These are phyloP conservation scores for Apodemia duryi DNA, from an alignment of 2,888 invertebrate species.

Conservation along the genomic window DNA sequence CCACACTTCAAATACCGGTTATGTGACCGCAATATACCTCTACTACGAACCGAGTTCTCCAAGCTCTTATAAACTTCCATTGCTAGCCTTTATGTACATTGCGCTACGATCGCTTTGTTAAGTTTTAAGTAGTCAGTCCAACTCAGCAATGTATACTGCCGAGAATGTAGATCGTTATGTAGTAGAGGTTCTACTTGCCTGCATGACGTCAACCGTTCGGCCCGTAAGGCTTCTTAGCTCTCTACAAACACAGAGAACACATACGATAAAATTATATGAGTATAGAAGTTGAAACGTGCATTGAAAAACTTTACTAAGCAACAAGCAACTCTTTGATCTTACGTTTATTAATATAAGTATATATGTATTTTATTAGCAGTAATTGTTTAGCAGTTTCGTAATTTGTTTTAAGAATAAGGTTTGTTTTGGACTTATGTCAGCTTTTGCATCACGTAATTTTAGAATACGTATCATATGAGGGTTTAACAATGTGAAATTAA, in stretches of 20 bases:
- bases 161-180: constrained; percentile 30
- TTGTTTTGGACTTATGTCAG: not conserved
- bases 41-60: constrained; percentile 45
- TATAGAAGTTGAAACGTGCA: constrained; percentile 36
- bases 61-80: constrained; percentile 30
- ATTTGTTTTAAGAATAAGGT: no score
- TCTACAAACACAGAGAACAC: constrained; percentile 67
- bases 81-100: constrained; percentile 46
- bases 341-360: not conserved
- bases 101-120: constrained; percentile 39
- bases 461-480: not conserved
- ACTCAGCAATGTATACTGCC: constrained; percentile 49
- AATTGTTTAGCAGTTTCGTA: no score
- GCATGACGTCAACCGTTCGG: constrained; percentile 77
- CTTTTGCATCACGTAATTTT: not conserved
- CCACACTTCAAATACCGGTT: constrained; percentile 74
- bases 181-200: constrained; percentile 63
- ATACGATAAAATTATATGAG: constrained; percentile 34
- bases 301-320: constrained; percentile 58
- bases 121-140: constrained; percentile 28
- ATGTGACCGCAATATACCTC: constrained; percentile 75
- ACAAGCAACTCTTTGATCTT: constrained; percentile 26
- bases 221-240: constrained; percentile 73
- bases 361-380: not conserved
- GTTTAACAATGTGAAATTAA: not conserved